A percentile compares a stretch with the other conserved stretches of the same genome.
Conservation (phyloP, 2,113 vertebrate genomes). For the Pelecanus crispus region DNA sequence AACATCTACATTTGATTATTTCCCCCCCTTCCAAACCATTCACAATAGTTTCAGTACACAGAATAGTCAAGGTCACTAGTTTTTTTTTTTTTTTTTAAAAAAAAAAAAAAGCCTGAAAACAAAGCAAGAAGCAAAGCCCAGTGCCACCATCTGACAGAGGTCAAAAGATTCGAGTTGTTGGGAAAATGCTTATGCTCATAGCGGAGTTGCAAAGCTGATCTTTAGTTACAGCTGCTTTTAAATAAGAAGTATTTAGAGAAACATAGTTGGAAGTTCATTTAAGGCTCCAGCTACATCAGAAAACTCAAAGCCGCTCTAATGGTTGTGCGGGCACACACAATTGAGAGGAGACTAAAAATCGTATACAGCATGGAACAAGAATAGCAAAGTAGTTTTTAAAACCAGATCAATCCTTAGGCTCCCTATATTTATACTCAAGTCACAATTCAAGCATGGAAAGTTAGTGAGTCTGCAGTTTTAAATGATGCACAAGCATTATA, state of each 20-base stretch:
- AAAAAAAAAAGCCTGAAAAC: not conserved
- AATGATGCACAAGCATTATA: not conserved
- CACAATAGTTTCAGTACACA: not conserved
- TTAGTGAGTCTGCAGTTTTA: not conserved
- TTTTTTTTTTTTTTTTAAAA: too few relatives aligned
- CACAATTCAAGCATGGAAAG: not conserved
- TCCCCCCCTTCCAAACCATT: not conserved
- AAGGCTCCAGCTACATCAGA: not conserved
- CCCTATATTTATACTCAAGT: fast-evolving
- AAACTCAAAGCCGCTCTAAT: not conserved
- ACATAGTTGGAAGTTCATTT: not conserved
- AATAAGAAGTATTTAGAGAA: not conserved
- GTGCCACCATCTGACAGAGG: not conserved
- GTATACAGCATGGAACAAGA: not conserved
- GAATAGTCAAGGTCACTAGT: not conserved
- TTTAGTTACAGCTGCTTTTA: not conserved
- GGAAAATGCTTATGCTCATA: not conserved
- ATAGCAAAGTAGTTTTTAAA: not conserved
- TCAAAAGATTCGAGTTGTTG: not conserved
- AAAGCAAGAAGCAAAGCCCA: not conserved
- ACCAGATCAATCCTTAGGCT: not conserved
- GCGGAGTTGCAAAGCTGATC: not conserved
- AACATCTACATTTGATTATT: not conserved
- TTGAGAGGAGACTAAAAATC: not conserved
- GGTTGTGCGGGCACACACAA: not conserved